Base-by-base conservation (phyloP, 2,113 vertebrate genomes). In the Rallus limicola region DNA sequence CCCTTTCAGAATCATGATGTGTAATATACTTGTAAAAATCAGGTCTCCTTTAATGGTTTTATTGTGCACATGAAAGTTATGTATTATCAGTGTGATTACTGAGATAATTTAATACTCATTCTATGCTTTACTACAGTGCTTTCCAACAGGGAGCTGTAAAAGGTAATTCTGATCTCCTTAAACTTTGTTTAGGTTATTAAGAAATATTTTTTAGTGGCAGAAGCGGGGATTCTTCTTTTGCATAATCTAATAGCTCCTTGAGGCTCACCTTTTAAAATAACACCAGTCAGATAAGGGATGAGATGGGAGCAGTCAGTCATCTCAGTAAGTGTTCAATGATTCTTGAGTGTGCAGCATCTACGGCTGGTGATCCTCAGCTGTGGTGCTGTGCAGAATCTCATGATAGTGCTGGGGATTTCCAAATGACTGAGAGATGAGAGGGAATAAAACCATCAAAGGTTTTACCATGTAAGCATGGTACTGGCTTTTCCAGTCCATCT, bases 161-260 rank as follows among this genome's bases (percentile, higher is more conserved):
- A 92, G 34, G 42, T 94, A 96, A 96, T 93, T 97, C 90, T 89
- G 82, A 94, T 95, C 88, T 96, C 95, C 90, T 93, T 96, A 96
- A 92, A 97, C 94, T 97, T 97, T 95, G 81, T 96, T 88, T 95
- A 92, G 82, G n/a, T 86, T 97, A 82, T 96, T 97, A 96, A 83
- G 46, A 68, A 68, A 82, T 95, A 88, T 84, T 93, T 94, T 94
- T 92, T 90, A 92, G 53, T 58, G 53, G 26, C 42, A 86, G 89
- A 82, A 96, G 94, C 90, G 87, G 89, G 87, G 95, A 87, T 96
- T 94, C 60, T 93, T 11, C 80, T 95, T 96, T 83, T 93, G 53
- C 72, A 88, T 95, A 75, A 94, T 88, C 68, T 94, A 97, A 77
- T 95, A 91, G 56, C 25, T 81, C 93, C 95, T 81, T 68, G 90